phyloP scores from a whole-genome alignment of 1,140 invertebrate species.

The Mactra quadrangularis region DNA sequence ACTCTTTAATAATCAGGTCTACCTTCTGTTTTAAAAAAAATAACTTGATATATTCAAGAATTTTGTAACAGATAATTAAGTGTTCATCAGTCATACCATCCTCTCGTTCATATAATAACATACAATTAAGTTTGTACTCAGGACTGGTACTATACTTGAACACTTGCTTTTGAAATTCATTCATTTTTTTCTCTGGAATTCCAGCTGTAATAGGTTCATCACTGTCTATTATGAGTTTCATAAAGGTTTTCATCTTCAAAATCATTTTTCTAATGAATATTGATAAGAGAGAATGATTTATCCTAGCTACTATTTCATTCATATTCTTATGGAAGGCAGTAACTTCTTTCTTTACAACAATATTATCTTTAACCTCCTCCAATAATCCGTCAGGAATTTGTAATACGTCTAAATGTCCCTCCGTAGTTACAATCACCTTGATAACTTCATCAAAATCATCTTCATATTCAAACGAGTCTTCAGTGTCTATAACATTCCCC shows the following conservation, averaged over 20 bases:
- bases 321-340: not conserved
- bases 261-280: constrained; percentile 16
- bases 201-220: not conserved
- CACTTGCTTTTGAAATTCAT: constrained; percentile 8
- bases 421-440: not conserved
- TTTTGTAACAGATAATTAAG: constrained; percentile 25
- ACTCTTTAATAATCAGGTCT: not conserved
- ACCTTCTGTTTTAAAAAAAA: constrained; percentile 2
- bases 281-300: not conserved
- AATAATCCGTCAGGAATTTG: constrained; percentile 8
- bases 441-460: constrained; percentile 33
- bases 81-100: constrained; percentile 6
- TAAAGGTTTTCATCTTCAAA: constrained; percentile 15
- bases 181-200: not conserved
- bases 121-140: constrained; percentile 15
- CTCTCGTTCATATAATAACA: constrained; percentile 20
- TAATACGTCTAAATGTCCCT: not conserved
- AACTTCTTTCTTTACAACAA: not conserved
- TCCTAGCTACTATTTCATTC: constrained; percentile 2
- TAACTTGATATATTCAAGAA: not conserved
- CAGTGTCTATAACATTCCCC: not conserved
- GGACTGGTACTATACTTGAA: constrained; percentile 4
- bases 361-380: not conserved
- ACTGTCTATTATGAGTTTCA: not conserved
- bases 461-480: not conserved